Evolutionary conservation across 2,113 vertebrate genomes (phyloP).

Genomic region (Lasiurus borealis): DNA sequence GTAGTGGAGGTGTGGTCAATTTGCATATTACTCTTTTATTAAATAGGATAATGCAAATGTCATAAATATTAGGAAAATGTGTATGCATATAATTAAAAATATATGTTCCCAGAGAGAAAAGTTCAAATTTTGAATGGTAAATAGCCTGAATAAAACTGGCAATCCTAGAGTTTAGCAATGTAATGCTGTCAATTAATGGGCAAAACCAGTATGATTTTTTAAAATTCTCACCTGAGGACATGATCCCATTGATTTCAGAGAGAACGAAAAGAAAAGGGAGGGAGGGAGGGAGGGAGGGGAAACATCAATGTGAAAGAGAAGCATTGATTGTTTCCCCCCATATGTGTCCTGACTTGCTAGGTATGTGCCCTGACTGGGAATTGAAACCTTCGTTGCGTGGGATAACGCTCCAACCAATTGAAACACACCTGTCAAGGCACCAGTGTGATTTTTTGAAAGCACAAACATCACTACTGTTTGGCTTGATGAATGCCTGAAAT

Average conservation of each 20-base stretch:
- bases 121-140: constrained; percentile 30
- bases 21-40: no score
- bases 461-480: neutral
- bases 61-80: constrained; percentile 31
- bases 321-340: neutral
- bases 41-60: neutral
- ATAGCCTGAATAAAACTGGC: neutral
- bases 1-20: no score
- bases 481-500: neutral
- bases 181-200: neutral
- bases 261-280: neutral
- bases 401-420: neutral
- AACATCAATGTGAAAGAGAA: neutral
- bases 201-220: neutral
- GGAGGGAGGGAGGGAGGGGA: no score
- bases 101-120: constrained; percentile 10
- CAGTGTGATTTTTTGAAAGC: neutral
- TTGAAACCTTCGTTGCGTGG: neutral
- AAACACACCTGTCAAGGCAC: neutral
- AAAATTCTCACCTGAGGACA: neutral
- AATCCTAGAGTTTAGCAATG: neutral
- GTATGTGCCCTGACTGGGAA: neutral
- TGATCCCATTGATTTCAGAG: neutral
- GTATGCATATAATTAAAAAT: constrained; percentile 4
- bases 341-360: neutral